Evolutionary conservation across 2,113 vertebrate genomes (phyloP).

Genomic region (Solenodon paradoxus): DNA sequence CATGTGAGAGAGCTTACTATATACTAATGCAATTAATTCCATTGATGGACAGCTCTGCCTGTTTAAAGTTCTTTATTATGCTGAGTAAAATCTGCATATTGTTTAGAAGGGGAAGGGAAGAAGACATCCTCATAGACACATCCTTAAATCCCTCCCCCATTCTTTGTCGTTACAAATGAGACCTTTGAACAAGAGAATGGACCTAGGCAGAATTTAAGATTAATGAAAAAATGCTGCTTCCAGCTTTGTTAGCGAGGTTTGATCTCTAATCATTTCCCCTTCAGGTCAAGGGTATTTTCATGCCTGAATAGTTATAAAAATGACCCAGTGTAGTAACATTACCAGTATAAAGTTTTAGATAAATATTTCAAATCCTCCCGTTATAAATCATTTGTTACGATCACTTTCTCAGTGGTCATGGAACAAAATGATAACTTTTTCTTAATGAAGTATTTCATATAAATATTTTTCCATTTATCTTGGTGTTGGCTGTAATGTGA

Average conservation of each 20-base stretch:
- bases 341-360: background rate
- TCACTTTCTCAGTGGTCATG: background rate
- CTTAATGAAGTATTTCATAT: slow-evolving; percentile 28
- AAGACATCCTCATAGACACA: fast-evolving
- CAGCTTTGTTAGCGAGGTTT: background rate
- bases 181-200: background rate
- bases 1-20: background rate
- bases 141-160: no score
- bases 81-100: background rate
- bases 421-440: background rate
- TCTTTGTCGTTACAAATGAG: background rate
- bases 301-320: background rate
- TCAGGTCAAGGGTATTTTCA: background rate
- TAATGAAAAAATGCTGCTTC: background rate
- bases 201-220: background rate
- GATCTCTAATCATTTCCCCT: background rate
- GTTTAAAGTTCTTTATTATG: background rate
- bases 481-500: background rate
- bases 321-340: background rate
- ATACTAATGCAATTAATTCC: background rate
- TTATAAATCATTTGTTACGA: background rate
- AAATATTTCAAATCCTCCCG: background rate
- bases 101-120: background rate
- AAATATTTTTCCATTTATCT: slow-evolving; percentile 33
- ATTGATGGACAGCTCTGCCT: background rate